Evolutionary conservation across 2,797 vertebrate species (phyloP), one percentile per base, ranked within the genome.

Genomic region (Hypotaenidia okinawae): DNA sequence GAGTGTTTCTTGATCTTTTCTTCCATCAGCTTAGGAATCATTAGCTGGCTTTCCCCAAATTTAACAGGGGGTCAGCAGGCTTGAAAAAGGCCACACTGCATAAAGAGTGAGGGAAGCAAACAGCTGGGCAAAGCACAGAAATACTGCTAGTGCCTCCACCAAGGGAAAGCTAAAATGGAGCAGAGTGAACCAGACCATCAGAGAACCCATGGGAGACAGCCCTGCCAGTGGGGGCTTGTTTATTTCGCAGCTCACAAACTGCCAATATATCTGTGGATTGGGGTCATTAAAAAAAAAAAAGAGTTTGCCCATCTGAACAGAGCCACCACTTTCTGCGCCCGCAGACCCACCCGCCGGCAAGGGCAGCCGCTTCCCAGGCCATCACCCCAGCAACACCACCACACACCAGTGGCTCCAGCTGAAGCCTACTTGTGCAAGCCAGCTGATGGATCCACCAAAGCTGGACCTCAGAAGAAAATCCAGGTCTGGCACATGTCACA

Each of bases 401-500:
- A 19, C 0, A 0, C 3, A 58, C 25, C 66, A 25, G n/a, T 14
- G 61, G 23, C 6, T 6, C 54, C 85, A 57, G 11, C 41, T 84
- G 10, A 54, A 21, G 5, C n/a, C 67, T 23, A 4, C 9, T 37
- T 68, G 32, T 15, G 27, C 43, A 81, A 83, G 21, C 7, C 55
- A 59, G 35, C 0, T 52, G 47, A 51, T 4, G 9, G 77, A 69
- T 32, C 24, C 30, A 47, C 32, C 43, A 55, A 62, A 68, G 41
- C 33, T 55, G 43, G 3, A 63, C 76, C 58, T 74, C 1, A 2
- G 9, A 86, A 24, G 0, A 2, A 89, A 58, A 61, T 51, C 9
- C 35, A 1, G 1, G 12, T 41, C 41, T 1, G 3, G 67, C n/a
- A 83, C 1, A 7, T 18, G 5, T 41, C 63, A 61, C 0, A 1